phyloP scores from a whole-genome alignment of 2,113 vertebrate species.

The Peromyscus leucopus region DNA sequence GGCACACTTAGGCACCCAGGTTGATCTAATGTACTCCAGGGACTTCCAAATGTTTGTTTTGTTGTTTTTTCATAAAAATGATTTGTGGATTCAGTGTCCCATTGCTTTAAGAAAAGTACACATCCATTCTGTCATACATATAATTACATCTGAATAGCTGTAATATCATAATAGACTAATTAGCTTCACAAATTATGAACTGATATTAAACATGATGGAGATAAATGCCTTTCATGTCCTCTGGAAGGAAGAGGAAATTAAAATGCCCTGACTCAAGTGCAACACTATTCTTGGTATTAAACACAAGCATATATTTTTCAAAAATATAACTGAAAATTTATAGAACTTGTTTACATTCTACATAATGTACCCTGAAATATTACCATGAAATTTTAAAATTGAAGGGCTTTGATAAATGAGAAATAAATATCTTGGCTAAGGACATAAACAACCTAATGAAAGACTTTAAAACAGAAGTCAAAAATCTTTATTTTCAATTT shows the following conservation, averaged over 20 bases:
- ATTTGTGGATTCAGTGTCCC: background rate
- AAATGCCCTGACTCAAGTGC: background rate
- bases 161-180: background rate
- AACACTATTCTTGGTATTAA: conserved; percentile 23
- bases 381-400: conserved; percentile 18
- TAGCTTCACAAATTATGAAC: background rate
- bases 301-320: background rate
- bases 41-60: conserved; percentile 17
- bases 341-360: background rate
- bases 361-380: background rate
- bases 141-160: background rate
- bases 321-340: background rate
- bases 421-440: background rate
- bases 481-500: background rate
- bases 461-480: background rate
- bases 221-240: background rate
- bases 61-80: background rate
- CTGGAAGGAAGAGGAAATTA: background rate
- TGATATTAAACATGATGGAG: background rate
- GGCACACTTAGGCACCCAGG: background rate
- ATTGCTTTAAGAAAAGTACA: background rate
- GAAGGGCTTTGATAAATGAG: background rate
- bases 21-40: background rate
- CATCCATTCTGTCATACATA: background rate
- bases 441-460: background rate